These are phyloP conservation scores for Pocota personata DNA, from an alignment of 2,888 invertebrate species.

Conservation along the genomic window DNA sequence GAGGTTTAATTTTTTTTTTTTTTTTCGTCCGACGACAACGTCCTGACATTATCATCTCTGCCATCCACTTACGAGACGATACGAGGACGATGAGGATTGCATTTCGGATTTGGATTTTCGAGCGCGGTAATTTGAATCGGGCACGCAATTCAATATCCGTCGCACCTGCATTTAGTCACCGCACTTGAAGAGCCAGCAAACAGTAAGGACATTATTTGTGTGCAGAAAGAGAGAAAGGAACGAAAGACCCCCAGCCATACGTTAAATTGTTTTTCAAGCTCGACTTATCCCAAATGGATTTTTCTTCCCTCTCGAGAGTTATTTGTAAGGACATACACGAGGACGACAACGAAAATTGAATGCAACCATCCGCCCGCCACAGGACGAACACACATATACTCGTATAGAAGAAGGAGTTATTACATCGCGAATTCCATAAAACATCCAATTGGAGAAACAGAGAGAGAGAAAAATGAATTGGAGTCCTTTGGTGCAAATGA, in stretches of 20 bases:
- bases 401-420: constrained; percentile 54
- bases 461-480: not conserved
- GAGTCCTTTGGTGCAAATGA: constrained; percentile 64
- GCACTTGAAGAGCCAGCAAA: not conserved
- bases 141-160: constrained; percentile 71
- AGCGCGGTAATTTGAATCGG: constrained; percentile 70
- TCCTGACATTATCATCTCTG: constrained; percentile 62
- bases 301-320: constrained; percentile 57
- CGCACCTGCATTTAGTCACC: constrained; percentile 66
- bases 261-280: constrained; percentile 74
- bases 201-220: not conserved
- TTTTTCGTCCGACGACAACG: constrained; percentile 41
- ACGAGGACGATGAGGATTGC: constrained; percentile 20
- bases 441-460: constrained; percentile 29
- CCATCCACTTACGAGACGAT: constrained; percentile 14
- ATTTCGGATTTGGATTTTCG: constrained; percentile 44
- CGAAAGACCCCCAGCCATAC: constrained; percentile 57
- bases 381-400: not conserved
- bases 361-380: constrained; percentile 31
- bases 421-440: constrained; percentile 69
- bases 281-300: constrained; percentile 73
- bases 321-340: constrained; percentile 72
- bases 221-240: not conserved
- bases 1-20: not conserved
- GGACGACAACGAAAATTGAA: constrained; percentile 69